Evolutionary conservation across 2,113 vertebrate genomes (phyloP).

Genomic region (Jacana jacana): DNA sequence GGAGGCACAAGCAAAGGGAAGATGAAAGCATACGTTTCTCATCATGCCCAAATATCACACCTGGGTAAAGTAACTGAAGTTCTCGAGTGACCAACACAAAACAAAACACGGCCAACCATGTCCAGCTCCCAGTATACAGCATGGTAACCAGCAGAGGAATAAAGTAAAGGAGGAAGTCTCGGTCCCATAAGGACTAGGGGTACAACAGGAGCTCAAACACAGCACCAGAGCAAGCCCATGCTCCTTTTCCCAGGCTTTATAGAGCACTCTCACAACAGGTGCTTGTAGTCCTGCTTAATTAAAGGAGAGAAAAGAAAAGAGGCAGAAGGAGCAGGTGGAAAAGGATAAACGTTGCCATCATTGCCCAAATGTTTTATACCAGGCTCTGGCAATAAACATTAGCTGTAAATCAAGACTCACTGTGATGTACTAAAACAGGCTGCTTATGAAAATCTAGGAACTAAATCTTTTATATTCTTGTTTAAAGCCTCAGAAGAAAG

Average conservation of each 20-base stretch:
- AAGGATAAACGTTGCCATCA: neutral
- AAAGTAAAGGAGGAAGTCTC: neutral
- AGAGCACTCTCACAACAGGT: neutral
- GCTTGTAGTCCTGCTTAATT: neutral
- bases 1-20: neutral
- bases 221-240: neutral
- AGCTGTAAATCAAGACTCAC: neutral
- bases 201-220: rapidly evolving
- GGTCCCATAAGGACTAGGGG: rapidly evolving
- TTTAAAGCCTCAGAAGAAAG: neutral
- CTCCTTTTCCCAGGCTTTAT: neutral
- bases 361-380: neutral
- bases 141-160: neutral
- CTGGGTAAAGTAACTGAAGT: neutral
- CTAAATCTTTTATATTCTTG: neutral
- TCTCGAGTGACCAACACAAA: rapidly evolving
- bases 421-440: neutral
- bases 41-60: neutral
- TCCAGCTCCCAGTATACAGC: rapidly evolving
- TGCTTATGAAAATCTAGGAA: neutral
- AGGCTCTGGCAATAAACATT: neutral
- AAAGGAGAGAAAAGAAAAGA: neutral
- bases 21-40: neutral
- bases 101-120: neutral
- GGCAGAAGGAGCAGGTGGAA: neutral